Evolutionary conservation across 2,888 invertebrate species (phyloP).

Genomic region (Aphidius colemani): DNA sequence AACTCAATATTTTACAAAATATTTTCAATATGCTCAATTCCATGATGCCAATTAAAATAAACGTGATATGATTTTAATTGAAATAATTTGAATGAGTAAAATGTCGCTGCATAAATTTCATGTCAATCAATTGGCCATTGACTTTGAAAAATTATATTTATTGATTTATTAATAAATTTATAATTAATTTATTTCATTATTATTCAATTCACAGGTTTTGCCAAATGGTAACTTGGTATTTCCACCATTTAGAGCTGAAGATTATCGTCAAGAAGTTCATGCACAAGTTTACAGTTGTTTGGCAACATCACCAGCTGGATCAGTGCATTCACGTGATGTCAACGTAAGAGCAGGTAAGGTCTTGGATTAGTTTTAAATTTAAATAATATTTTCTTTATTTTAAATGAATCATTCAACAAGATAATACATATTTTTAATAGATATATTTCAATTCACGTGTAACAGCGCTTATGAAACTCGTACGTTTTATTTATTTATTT

Average conservation of each 20-base stretch:
- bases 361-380: conserved; percentile 11
- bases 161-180: background rate
- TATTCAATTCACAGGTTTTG: conserved; percentile 65
- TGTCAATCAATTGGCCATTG: background rate
- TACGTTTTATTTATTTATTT: too few species aligned
- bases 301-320: conserved; percentile 87
- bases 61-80: too few species aligned
- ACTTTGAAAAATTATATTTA: too few species aligned
- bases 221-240: conserved; percentile 93
- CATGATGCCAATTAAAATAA: too few species aligned
- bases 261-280: conserved; percentile 92
- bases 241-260: conserved; percentile 91
- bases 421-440: too few species aligned
- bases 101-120: too few species aligned
- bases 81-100: too few species aligned
- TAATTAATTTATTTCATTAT: background rate
- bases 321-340: conserved; percentile 89
- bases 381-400: background rate
- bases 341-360: conserved; percentile 91
- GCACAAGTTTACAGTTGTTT: conserved; percentile 92
- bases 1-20: background rate
- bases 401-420: conserved; percentile 2
- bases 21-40: too few species aligned
- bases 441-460: too few species aligned
- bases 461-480: too few species aligned